Base-by-base conservation (phyloP, 2,888 invertebrate species). In the Abscondita cerata region DNA sequence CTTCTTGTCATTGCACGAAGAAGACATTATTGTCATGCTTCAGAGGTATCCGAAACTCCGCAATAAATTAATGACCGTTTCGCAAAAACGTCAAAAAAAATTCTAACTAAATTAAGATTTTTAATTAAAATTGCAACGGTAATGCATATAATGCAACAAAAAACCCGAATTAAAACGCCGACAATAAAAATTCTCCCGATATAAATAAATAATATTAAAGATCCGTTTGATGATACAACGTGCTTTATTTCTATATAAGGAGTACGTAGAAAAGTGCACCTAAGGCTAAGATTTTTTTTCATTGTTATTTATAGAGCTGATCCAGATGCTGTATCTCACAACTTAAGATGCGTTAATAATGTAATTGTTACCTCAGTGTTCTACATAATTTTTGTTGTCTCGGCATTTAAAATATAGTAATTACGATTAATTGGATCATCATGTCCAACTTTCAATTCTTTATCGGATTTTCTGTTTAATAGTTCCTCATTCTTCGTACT, bases 1-100 rank as follows among this genome's bases (percentile, higher is more conserved):
- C 54, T 55, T 50, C 56, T 55, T 62, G 71, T 68, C 68, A 64
- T 72, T 68, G 69, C 62, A 62, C 69, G 66, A 72, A 71, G 73
- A 73, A 73, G 74, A 75, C 72, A 75, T 75, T 74, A 33, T 36
- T 54, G 46, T 47, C 46, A 47, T 54, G 44, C 44, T 44, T 44
- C 44, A 44, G 19, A 44, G 16, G 13, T 25, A 25, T 25, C 6
- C 4, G 25, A 25, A 25, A 25, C 25, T 25, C 13, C 15, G 19
- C 20, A 6, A 40, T 40, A 15, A 44, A 44, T 44, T 44, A 44
- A 16, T 44, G 18, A 19, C 58, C 64, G 67, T 67, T 61, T 72
- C 70, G 6, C 67, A 68, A 68, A 69, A 34, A 16, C 11, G 31
- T n/a, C 18, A 44, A 44, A 11, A 18, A 44, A 44, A 41, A 41